Conservation (phyloP, 2,113 vertebrate genomes). For the Thunnus maccoyii region DNA sequence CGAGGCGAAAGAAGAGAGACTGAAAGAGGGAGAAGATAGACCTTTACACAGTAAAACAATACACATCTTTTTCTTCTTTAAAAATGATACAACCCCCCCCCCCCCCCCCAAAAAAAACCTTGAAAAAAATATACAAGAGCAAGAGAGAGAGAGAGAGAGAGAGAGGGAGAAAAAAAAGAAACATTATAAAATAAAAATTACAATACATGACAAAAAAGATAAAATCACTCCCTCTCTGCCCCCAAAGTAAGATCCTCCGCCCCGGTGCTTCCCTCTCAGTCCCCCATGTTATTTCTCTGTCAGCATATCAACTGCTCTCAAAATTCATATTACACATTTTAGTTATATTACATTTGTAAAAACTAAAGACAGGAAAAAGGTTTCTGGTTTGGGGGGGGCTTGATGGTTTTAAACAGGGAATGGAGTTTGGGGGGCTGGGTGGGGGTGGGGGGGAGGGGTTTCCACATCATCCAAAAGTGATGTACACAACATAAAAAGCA, state of each 20-base stretch:
- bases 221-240: slow-evolving; percentile 59
- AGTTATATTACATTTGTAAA: slow-evolving; percentile 83
- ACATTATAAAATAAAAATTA: slow-evolving; percentile 86
- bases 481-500: slow-evolving; percentile 73
- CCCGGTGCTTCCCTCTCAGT: slow-evolving; percentile 40
- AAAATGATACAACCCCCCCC: slow-evolving; percentile 76
- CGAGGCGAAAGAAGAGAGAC: slow-evolving; percentile 52
- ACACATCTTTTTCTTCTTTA: slow-evolving; percentile 76
- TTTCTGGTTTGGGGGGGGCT: slow-evolving; percentile 39
- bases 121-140: slow-evolving; percentile 77
- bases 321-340: slow-evolving; percentile 79
- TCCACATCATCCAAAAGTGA: slow-evolving; percentile 62
- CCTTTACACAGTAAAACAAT: slow-evolving; percentile 83
- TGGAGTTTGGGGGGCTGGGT: slow-evolving; percentile 29
- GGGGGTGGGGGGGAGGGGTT: background rate
- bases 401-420: slow-evolving; percentile 61
- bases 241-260: slow-evolving; percentile 52
- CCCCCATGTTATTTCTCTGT: slow-evolving; percentile 67
- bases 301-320: slow-evolving; percentile 55
- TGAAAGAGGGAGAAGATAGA: slow-evolving; percentile 73
- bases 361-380: slow-evolving; percentile 64
- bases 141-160: slow-evolving; percentile 64
- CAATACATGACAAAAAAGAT: slow-evolving; percentile 77
- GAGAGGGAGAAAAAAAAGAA: slow-evolving; percentile 59
- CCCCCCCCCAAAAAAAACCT: slow-evolving; percentile 41